These are phyloP conservation scores for Sphaerolaimus hirsutus DNA, from an alignment of 2,888 invertebrate species.

Conservation along the genomic window DNA sequence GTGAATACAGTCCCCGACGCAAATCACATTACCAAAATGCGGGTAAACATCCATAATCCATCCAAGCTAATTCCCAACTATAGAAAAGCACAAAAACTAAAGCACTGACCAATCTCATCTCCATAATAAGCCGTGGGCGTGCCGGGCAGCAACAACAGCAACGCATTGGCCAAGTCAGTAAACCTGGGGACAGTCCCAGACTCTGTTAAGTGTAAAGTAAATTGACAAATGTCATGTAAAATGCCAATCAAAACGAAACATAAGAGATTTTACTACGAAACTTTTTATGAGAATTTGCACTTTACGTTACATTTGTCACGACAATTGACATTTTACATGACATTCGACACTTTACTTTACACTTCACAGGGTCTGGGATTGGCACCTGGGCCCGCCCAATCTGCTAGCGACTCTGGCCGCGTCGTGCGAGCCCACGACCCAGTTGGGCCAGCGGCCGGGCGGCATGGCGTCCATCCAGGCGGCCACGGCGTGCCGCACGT, in stretches of 20 bases:
- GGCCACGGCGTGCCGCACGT: no score
- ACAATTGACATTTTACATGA: no score
- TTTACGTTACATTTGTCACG: no score
- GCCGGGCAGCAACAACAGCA: constrained; percentile 24
- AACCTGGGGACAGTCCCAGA: neutral
- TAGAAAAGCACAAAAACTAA: neutral
- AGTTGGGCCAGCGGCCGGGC: constrained; percentile 6
- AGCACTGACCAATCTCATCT: constrained; percentile 23
- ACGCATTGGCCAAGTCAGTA: constrained; percentile 20
- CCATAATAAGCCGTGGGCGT: constrained; percentile 26
- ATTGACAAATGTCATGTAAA: neutral
- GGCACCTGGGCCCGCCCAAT: constrained; percentile 2
- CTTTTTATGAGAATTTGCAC: no score
- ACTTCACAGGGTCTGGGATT: neutral
- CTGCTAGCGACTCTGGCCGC: constrained; percentile 10
- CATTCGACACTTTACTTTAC: no score
- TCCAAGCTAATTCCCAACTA: neutral
- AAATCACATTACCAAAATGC: neutral
- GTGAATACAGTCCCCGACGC: no score
- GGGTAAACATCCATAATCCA: neutral
- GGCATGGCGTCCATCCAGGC: constrained; percentile 5
- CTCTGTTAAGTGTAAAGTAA: neutral
- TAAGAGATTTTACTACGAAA: no score
- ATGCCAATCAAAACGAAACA: no score
- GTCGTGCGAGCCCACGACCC: constrained; percentile 16